These are phyloP conservation scores for Pecten maximus DNA, from an alignment of 2,888 invertebrate genomes.

Conservation along the genomic window DNA sequence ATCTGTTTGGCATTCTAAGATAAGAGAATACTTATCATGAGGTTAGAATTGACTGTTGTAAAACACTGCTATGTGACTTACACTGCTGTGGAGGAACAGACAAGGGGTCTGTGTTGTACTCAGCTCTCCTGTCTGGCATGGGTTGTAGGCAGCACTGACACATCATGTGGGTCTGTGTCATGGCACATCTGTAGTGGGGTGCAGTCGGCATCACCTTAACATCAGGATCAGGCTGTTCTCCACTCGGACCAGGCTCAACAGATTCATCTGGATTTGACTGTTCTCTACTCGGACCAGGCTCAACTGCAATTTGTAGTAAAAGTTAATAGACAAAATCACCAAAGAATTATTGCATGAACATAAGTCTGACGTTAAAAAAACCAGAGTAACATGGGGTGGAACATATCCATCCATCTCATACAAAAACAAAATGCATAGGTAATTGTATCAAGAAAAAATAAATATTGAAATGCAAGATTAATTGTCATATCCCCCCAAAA, in stretches of 20 bases:
- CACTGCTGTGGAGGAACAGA: slow-evolving; percentile 71
- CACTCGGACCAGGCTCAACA: slow-evolving; percentile 43
- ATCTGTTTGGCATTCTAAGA: too few relatives aligned
- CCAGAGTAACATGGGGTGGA: too few relatives aligned
- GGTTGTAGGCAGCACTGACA: slow-evolving; percentile 81
- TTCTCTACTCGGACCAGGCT: slow-evolving; percentile 43
- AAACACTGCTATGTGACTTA: slow-evolving; percentile 63
- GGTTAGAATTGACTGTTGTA: too few relatives aligned
- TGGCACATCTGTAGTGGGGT: slow-evolving; percentile 67
- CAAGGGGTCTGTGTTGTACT: slow-evolving; percentile 44
- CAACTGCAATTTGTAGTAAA: background rate
- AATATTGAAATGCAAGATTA: too few relatives aligned
- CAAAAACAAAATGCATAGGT: too few relatives aligned
- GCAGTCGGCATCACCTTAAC: slow-evolving; percentile 66
- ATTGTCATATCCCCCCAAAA: too few relatives aligned
- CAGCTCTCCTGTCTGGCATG: slow-evolving; percentile 77
- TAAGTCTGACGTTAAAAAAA: too few relatives aligned
- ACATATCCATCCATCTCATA: too few relatives aligned
- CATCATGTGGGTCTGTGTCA: slow-evolving; percentile 77
- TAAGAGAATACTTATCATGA: too few relatives aligned
- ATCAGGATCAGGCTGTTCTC: slow-evolving; percentile 51
- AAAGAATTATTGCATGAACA: background rate
- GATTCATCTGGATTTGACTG: slow-evolving; percentile 52
- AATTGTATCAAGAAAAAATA: too few relatives aligned
- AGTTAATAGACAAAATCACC: background rate